Percentiles rank a stretch among this genome's conserved stretches.
Evolutionary conservation across 2,113 vertebrate genomes (phyloP).

Genomic region (Caloenas nicobarica): DNA sequence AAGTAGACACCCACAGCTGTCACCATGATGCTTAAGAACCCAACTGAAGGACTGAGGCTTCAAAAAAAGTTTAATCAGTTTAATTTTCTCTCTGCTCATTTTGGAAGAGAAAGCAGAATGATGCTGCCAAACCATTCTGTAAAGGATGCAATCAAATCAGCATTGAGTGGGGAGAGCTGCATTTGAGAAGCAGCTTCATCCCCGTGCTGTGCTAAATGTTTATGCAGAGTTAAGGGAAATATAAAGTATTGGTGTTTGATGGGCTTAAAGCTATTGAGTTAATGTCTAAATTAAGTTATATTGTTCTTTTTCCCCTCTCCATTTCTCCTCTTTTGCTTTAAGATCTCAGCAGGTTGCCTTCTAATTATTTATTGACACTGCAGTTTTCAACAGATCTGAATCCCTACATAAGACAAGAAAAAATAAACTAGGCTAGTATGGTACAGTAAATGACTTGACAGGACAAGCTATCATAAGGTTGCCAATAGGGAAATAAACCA

Average conservation of each 20-base stretch:
- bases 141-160: not conserved
- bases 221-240: not conserved
- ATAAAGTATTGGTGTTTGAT: not conserved
- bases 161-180: not conserved
- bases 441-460: not conserved
- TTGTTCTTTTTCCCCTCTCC: not conserved
- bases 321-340: not conserved
- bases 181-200: not conserved
- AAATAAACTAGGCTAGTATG: not conserved
- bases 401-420: not conserved
- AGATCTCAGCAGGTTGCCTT: not conserved
- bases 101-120: not conserved
- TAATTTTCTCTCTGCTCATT: not conserved
- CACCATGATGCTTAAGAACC: not conserved
- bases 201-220: not conserved
- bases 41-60: not conserved
- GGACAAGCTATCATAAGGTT: not conserved
- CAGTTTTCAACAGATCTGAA: not conserved
- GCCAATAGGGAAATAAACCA: slow-evolving; percentile 35
- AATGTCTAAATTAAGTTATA: not conserved
- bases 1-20: slow-evolving; percentile 10
- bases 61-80: not conserved
- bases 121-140: not conserved
- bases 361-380: not conserved
- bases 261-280: not conserved